A percentile compares a stretch with the other conserved stretches of the same genome.
These are phyloP conservation scores for Crotalus helleri DNA, from an alignment of 2,113 vertebrate genomes.

Conservation along the genomic window DNA sequence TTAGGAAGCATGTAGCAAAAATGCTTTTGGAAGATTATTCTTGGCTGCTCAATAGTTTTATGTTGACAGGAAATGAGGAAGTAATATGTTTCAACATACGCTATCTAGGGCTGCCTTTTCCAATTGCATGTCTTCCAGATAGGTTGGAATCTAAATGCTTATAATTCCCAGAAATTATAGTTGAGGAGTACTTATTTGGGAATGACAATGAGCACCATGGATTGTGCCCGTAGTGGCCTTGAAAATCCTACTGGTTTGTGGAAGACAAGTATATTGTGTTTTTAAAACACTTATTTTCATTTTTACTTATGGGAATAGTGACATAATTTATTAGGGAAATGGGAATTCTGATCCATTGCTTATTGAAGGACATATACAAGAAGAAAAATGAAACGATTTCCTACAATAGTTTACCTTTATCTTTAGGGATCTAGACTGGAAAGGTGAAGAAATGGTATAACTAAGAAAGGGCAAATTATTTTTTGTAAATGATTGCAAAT, in stretches of 20 bases:
- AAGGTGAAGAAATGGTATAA: slow-evolving; percentile 19
- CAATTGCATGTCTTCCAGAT: no score
- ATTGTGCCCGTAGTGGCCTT: neutral
- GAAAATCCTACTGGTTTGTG: neutral
- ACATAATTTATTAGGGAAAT: neutral
- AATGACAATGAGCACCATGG: neutral
- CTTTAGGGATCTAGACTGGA: slow-evolving; percentile 58
- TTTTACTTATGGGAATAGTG: neutral
- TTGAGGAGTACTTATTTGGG: no score
- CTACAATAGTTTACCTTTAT: slow-evolving; percentile 60
- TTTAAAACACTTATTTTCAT: neutral
- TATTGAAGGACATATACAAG: neutral
- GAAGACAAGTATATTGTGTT: neutral
- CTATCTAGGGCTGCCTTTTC: neutral
- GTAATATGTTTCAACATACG: neutral
- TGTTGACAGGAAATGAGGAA: neutral
- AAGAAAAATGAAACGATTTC: slow-evolving; percentile 33
- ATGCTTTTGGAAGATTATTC: neutral
- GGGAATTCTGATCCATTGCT: neutral
- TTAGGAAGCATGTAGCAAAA: neutral
- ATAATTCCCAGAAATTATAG: no score
- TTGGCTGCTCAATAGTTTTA: neutral
- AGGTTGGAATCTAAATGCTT: no score
- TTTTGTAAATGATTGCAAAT: no score
- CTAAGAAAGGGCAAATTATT: no score